Conservation (phyloP, 92 coral and sea anemone species). For the Heteractis magnifica region DNA sequence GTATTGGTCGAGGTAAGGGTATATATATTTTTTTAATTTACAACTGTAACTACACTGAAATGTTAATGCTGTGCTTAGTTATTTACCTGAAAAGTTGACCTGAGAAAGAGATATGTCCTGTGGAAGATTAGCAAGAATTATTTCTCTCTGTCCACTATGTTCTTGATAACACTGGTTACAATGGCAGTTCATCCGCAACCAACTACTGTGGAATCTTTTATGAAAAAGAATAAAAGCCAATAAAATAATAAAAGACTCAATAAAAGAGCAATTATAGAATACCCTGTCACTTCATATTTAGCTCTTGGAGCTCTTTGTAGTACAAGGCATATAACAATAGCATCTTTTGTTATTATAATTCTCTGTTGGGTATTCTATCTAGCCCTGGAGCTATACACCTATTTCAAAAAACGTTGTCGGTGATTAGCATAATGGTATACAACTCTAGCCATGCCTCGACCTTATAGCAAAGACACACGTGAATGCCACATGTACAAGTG, state of each 20-base stretch:
- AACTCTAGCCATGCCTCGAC: too few relatives aligned
- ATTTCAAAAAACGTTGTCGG: too few relatives aligned
- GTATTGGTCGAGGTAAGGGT: not conserved
- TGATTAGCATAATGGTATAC: too few relatives aligned
- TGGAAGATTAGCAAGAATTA: constrained; percentile 35
- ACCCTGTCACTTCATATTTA: too few relatives aligned
- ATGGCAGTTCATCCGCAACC: constrained; percentile 63
- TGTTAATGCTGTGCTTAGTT: not conserved
- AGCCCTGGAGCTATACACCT: too few relatives aligned
- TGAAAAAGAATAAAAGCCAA: not conserved
- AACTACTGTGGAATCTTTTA: constrained; percentile 57
- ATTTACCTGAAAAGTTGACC: constrained; percentile 36
- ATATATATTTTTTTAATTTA: not conserved
- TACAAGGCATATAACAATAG: too few relatives aligned
- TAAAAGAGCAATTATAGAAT: not conserved
- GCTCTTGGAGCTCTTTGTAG: too few relatives aligned
- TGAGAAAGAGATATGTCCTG: constrained; percentile 26
- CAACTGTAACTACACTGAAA: not conserved
- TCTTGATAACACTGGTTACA: constrained; percentile 53
- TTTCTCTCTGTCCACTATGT: constrained; percentile 57
- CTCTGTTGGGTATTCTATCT: too few relatives aligned
- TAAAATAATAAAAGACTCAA: not conserved
- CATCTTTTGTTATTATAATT: too few relatives aligned
- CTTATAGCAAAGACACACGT: too few relatives aligned
- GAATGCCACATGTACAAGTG: too few relatives aligned